Evolutionary conservation across 2,113 vertebrate genomes (phyloP), one percentile per base, ranked within the genome.

Genomic region (Origma solitaria): DNA sequence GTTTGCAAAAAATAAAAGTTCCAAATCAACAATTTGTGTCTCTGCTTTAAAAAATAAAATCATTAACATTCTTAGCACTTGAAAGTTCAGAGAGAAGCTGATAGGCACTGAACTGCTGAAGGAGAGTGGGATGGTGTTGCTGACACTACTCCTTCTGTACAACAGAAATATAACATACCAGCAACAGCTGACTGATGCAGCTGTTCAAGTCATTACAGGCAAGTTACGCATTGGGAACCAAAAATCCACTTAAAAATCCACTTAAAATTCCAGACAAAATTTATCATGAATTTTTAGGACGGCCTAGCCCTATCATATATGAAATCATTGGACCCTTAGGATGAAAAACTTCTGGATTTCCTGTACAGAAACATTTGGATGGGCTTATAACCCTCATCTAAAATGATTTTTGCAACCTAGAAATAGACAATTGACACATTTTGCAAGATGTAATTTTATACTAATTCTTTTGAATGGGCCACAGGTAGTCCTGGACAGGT

Each of bases 1-100:
- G 51, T 93, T 68, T 91, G 27, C 53, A 86, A 65, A 77, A 95
- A 95, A 86, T 82, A 95, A 93, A 96, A 82, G 81, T 79, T 93
- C 45, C 72, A 75, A 94, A 92, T 79, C 69, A 92, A 92, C 42
- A 83, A 76, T 76, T 93, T 82, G 21, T 37, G 58, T 60, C 19
- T 79, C 68, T 68, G 35, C 49, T 90, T 93, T 78, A 94, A 88
- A 96, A 92, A 91, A 38, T 45, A 83, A 86, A 82, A 79, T 57
- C 35, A 53, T 75, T 72, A 92, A 35, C 56, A 83, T 51, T 37
- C 54, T 79, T 88, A 78, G 30, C 31, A 20, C 45, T 44, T 80
- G 33, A 71, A 69, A 71, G 12, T 56, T 83, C 35, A 57, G 33
- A 66, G 19, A 73, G 21, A 92, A 66, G 42, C 7, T 23, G 47